Base-by-base conservation (phyloP, 2,888 invertebrate genomes). In the Cephalotes varians region DNA sequence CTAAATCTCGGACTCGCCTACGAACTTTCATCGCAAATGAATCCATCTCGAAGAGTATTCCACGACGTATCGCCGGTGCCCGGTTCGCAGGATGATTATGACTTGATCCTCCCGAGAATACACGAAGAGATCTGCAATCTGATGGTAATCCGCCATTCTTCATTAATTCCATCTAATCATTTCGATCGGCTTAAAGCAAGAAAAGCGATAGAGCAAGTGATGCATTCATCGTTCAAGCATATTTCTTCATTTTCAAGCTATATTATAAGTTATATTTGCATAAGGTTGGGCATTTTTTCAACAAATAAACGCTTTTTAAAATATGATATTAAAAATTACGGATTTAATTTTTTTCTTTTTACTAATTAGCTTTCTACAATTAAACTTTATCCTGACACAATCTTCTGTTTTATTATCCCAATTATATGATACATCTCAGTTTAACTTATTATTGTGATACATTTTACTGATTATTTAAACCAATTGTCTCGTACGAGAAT, bases 121-220 rank as follows among this genome's bases (percentile, higher is more conserved):
- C 56, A 51, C 34, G 69, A n/a, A 25, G 18, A 25, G 40, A 71
- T 31, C 12, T 37, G 77, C 44, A 18, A 44, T 44, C 77, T 44
- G 25, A 79, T 12, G 4, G 40, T 58, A 56, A 79, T 71, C 56
- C 25, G 7, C 25, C 21, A 71, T 79, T 79, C 56, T 69, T 71
- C 71, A 34, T 25, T 79, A 79, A 79, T 18, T 44, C 34, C 71
- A 12, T 47, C n/a, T 79, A 71, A 79, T 79, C 77, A 69, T 65
- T 40, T 28, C 51, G 12, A 51, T 40, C n/a, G 37, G 65, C 28
- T 76, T 65, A 51, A 37, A 37, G n/a, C 65, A n/a, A n/a, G 40
- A 76, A 37, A 44, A 40, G 28, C 40, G 65, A 67, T 58, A 31
- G 21, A 21, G 2, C 21, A 21, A 60, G 28, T 21, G 18, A 49